phyloP scores from a whole-genome alignment of 1,140 invertebrate species.

The Oryctes rhinoceros region DNA sequence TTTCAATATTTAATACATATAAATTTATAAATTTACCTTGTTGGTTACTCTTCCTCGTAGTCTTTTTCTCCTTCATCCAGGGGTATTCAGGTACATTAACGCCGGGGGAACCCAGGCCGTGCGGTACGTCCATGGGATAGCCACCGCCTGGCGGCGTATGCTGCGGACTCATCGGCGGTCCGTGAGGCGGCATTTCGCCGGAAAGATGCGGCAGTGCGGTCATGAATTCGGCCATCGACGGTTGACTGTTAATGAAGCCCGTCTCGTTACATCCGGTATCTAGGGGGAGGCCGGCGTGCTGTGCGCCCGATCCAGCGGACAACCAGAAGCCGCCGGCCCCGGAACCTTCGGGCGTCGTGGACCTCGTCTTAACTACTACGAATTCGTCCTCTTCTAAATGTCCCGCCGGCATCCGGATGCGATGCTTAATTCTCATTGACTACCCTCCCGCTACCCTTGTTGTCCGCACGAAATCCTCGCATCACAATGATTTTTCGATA shows the following conservation, averaged over 20 bases:
- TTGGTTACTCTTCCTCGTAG: conserved; percentile 86
- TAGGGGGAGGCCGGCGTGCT: conserved; percentile 51
- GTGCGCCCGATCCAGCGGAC: conserved; percentile 60
- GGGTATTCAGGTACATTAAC: conserved; percentile 91
- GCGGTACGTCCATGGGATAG: conserved; percentile 70
- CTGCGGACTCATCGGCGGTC: conserved; percentile 64
- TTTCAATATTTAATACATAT: neutral
- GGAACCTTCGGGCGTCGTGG: conserved; percentile 58
- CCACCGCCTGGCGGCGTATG: conserved; percentile 65
- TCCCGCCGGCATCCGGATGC: conserved; percentile 59
- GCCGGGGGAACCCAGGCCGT: conserved; percentile 69
- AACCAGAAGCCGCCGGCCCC: conserved; percentile 55
- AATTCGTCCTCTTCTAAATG: conserved; percentile 61
- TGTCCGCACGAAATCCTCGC: conserved; percentile 37
- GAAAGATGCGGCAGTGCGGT: conserved; percentile 78
- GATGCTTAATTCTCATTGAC: conserved; percentile 59
- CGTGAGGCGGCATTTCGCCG: conserved; percentile 62
- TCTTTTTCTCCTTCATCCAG: conserved; percentile 98
- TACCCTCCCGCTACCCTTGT: neutral
- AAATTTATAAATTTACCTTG: conserved; percentile 73
- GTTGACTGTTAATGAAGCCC: conserved; percentile 91
- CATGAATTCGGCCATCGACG: conserved; percentile 94
- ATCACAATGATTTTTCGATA: conserved; percentile 29
- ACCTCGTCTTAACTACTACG: conserved; percentile 60
- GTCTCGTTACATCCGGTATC: conserved; percentile 70